Conservation (phyloP, 2,113 vertebrate species). For the Chaenocephalus aceratus region DNA sequence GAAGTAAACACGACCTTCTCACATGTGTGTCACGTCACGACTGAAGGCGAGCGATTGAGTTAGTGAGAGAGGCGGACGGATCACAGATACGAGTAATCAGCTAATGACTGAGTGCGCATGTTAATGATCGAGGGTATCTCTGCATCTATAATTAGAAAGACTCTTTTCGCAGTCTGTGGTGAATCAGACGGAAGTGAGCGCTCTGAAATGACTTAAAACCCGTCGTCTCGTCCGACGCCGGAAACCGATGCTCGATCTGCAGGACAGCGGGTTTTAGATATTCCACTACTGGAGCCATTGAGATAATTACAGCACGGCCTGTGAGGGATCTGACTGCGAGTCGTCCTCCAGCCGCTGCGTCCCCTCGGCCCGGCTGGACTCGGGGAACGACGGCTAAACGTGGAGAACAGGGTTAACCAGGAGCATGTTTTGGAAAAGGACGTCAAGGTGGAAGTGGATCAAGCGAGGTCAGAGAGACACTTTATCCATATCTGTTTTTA, state of each 20-base stretch:
- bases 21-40: no score
- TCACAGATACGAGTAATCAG: neutral
- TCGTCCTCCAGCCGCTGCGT: neutral
- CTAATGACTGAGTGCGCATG: no score
- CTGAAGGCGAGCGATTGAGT: neutral
- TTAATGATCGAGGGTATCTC: neutral
- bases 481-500: no score
- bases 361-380: neutral
- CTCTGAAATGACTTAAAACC: neutral
- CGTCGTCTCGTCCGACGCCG: slow-evolving; percentile 10
- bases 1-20: no score
- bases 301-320: slow-evolving; percentile 47
- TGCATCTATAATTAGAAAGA: neutral
- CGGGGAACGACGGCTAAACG: neutral
- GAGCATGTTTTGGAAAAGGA: neutral
- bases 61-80: neutral
- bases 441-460: neutral
- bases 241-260: slow-evolving; percentile 17
- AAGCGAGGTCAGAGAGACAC: no score
- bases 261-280: slow-evolving; percentile 40
- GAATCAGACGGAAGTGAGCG: neutral
- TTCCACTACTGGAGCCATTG: slow-evolving; percentile 58
- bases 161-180: neutral
- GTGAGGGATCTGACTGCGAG: slow-evolving; percentile 20
- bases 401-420: neutral